A percentile compares a stretch with the other conserved stretches of the same genome.
phyloP scores from a whole-genome alignment of 2,113 vertebrate genomes.

The Urocynchramus pylzowi region DNA sequence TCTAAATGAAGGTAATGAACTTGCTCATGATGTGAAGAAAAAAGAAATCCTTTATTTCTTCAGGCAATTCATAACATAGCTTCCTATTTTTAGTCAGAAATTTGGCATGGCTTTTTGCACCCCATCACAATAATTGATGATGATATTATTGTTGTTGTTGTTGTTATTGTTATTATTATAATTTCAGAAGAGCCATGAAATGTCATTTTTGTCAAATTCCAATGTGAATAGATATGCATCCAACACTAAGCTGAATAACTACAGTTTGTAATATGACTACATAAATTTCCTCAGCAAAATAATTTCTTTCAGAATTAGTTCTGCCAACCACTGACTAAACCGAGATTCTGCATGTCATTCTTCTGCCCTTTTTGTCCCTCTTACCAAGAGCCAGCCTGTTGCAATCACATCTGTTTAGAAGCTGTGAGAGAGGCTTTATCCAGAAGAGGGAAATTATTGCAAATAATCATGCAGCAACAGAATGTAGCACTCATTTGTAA shows the following conservation, averaged over 20 bases:
- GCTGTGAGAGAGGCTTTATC: not conserved
- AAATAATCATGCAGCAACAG: not conserved
- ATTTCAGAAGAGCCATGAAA: not conserved
- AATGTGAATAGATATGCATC: not conserved
- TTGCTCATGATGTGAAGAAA: not conserved
- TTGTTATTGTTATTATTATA: not conserved
- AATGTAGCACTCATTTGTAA: not conserved
- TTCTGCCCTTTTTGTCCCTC: not conserved
- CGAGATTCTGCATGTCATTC: not conserved
- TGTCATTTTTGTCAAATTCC: not conserved
- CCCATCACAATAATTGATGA: not conserved
- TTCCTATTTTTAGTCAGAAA: not conserved
- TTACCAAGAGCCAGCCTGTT: not conserved
- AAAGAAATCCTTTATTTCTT: not conserved
- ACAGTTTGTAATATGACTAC: not conserved
- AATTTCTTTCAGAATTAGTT: not conserved
- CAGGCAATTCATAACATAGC: not conserved
- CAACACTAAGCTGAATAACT: not conserved
- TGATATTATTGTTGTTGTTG: no score
- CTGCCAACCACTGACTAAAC: not conserved
- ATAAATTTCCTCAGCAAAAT: not conserved
- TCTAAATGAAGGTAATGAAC: not conserved
- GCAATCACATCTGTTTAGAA: not conserved
- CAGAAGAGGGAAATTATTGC: not conserved
- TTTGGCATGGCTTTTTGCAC: not conserved